phyloP scores from a whole-genome alignment of 1,140 invertebrate genomes.

The Drosophila neocordata region DNA sequence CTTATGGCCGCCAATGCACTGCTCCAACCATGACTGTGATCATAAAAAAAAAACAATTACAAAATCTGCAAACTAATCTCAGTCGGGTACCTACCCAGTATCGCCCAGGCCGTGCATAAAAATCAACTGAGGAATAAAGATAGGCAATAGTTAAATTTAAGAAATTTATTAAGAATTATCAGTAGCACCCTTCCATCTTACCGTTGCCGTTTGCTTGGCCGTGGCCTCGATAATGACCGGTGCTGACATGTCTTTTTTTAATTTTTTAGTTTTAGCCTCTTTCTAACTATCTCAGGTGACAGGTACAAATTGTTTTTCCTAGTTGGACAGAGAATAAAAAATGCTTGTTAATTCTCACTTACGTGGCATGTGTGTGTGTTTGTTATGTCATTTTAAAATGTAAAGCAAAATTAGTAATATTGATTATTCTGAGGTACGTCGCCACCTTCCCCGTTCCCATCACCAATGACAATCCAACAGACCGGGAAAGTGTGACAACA shows the following conservation, averaged over 20 bases:
- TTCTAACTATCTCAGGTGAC: conserved; percentile 14
- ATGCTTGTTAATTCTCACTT: conserved; percentile 12
- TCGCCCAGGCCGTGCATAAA: conserved; percentile 88
- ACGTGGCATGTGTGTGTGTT: conserved; percentile 28
- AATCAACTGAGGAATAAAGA: conserved; percentile 86
- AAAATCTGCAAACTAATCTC: neutral
- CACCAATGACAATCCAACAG: neutral
- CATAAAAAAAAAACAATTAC: neutral
- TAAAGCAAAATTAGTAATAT: conserved; percentile 74
- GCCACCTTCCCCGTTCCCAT: conserved; percentile 45
- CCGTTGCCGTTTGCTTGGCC: conserved; percentile 90
- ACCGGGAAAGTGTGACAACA: neutral
- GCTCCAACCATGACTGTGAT: conserved; percentile 95
- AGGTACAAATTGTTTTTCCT: conserved; percentile 36
- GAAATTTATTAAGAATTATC: neutral
- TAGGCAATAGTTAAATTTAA: neutral
- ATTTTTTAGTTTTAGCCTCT: conserved; percentile 50
- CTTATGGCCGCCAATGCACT: conserved; percentile 91
- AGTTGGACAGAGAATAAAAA: neutral
- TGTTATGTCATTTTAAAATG: conserved; percentile 68
- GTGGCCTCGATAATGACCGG: conserved; percentile 90
- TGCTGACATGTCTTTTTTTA: conserved; percentile 83
- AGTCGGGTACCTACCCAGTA: conserved; percentile 85
- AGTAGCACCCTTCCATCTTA: conserved; percentile 82
- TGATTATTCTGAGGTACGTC: conserved; percentile 58